Conservation (phyloP, 2,113 vertebrate species). For the Pomatostomus ruficeps region DNA sequence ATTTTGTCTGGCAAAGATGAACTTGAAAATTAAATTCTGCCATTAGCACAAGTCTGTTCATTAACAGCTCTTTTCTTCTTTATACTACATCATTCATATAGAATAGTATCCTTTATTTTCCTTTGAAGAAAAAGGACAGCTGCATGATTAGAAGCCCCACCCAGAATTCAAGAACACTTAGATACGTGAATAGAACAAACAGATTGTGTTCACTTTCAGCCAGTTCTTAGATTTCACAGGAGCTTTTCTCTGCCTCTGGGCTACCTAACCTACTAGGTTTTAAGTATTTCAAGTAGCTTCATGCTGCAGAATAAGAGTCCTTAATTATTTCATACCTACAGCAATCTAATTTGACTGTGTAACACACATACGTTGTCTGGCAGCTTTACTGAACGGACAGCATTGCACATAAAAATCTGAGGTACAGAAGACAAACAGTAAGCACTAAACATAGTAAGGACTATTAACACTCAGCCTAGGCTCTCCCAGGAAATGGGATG, state of each 20-base stretch:
- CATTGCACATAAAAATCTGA: neutral
- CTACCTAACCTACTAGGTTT: neutral
- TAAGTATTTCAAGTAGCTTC: neutral
- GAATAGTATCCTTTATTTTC: neutral
- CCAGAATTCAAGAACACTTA: neutral
- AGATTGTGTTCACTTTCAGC: neutral
- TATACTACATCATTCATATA: neutral
- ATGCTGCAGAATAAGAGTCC: neutral
- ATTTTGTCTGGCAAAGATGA: neutral
- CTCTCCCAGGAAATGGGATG: neutral
- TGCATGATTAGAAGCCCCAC: neutral
- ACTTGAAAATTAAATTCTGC: neutral
- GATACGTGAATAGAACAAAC: neutral
- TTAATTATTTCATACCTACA: neutral
- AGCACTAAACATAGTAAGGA: neutral
- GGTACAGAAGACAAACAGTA: neutral
- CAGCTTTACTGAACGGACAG: neutral
- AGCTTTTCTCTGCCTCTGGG: neutral
- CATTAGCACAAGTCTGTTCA: neutral
- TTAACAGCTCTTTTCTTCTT: neutral
- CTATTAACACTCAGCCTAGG: neutral
- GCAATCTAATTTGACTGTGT: neutral
- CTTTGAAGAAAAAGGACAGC: neutral
- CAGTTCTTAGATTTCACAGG: neutral
- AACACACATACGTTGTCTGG: accelerated